These are phyloP conservation scores for Syngnathus acus DNA, from an alignment of 2,797 vertebrate species.

Conservation along the genomic window DNA sequence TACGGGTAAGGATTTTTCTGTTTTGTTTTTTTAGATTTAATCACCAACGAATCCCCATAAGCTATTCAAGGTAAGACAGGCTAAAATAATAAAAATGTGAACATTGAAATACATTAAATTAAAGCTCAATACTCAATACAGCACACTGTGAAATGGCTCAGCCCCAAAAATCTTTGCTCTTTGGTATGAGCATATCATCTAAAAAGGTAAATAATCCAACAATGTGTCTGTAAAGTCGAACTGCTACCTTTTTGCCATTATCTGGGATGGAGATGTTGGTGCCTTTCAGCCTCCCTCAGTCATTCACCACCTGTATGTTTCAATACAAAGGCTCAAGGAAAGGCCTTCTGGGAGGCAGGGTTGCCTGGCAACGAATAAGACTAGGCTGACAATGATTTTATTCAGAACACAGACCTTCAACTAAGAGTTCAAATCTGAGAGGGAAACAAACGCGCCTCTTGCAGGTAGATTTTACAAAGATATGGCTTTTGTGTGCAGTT, in stretches of 20 bases:
- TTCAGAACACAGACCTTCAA: constrained; percentile 56
- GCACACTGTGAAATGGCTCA: neutral
- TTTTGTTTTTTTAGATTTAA: neutral
- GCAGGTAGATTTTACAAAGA: constrained; percentile 39
- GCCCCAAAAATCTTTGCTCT: neutral
- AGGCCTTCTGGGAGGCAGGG: constrained; percentile 62
- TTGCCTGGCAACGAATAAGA: constrained; percentile 72
- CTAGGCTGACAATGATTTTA: constrained; percentile 54
- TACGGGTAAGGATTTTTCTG: constrained; percentile 54
- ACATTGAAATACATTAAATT: neutral
- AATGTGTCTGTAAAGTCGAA: constrained; percentile 35
- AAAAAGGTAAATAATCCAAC: constrained; percentile 30
- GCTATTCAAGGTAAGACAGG: neutral
- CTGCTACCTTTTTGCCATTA: constrained; percentile 17
- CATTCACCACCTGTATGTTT: constrained; percentile 32
- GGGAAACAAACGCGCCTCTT: constrained; percentile 50
- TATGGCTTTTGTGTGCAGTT: constrained; percentile 28
- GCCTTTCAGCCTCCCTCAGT: constrained; percentile 41
- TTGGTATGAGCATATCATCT: too few relatives aligned
- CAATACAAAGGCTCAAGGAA: constrained; percentile 56
- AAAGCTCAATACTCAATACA: too few relatives aligned
- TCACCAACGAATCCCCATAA: neutral
- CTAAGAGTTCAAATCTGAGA: constrained; percentile 58
- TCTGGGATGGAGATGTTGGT: constrained; percentile 25
- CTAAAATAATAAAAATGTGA: neutral